Base-by-base conservation (phyloP, 35 echinoderm and acorn worm species). In the Ophioderma brevispina region DNA sequence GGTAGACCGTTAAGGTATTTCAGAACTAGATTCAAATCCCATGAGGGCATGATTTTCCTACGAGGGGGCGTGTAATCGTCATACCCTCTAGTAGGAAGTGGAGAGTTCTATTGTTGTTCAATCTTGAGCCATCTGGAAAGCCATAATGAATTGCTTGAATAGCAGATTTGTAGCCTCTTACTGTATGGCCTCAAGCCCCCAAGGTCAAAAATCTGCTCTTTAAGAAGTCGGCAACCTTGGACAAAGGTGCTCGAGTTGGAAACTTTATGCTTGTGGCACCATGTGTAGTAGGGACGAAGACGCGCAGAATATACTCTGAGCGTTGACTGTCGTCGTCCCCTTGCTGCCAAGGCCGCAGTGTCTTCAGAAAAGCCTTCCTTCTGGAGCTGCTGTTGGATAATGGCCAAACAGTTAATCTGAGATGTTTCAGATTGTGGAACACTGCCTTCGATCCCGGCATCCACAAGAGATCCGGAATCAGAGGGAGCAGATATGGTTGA, bases 101-200 rank as follows among this genome's bases (percentile, higher is more conserved):
- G 49, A 84, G 14, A 75, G 37, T 10, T 30, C 31, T 33, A 77
- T 32, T 64, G 35, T 39, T 19, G 1, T 38, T 39, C n/a, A 89
- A 42, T 11, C 30, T 76, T 43, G 75, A 35, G 19, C 86, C 86
- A 56, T 92, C 81, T 34, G 30, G 39, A 55, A 89, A 84, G 3
- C 86, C 92, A 39, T n/a, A 0, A 55, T 89, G 86, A 35, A 94
- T 52, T 11, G 91, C 49, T 13, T 36, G 37, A 32, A 94, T 84
- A 33, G 92, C 92, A 14, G 80, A 94, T 19, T 70, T 37, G 75
- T 89, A 94, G 13, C 81, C 81, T 76, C 41, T 70, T 34, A 94
- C 83, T 21, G 80, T 93, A 1, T 41, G 28, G 17, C 40, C 30
- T 59, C 64, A 18, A 33, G 89, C 35, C 1, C 80, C 77, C 38